A percentile compares a stretch with the other conserved stretches of the same genome.
Conservation (phyloP, 2,113 vertebrate species). For the Tonatia bakeri region DNA sequence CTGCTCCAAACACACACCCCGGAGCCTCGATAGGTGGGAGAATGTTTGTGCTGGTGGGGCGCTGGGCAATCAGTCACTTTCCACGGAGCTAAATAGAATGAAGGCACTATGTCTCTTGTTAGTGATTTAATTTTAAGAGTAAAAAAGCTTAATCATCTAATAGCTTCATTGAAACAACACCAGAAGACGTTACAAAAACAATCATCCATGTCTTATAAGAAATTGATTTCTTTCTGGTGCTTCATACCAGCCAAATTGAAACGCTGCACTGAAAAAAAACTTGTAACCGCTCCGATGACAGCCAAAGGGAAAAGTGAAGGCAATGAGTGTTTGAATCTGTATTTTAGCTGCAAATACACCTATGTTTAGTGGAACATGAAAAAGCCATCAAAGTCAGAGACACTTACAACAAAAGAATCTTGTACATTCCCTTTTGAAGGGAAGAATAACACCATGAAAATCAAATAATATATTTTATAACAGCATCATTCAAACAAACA, state of each 20-base stretch:
- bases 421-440: background rate
- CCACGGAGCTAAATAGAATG: slow-evolving; percentile 69
- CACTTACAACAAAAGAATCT: background rate
- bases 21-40: slow-evolving; percentile 27
- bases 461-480: slow-evolving; percentile 56
- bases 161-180: slow-evolving; percentile 74
- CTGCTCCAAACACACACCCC: slow-evolving; percentile 56
- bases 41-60: background rate
- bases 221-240: slow-evolving; percentile 70
- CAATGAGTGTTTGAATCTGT: slow-evolving; percentile 30
- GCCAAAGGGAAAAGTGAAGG: slow-evolving; percentile 64
- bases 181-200: slow-evolving; percentile 74
- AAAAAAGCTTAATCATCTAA: slow-evolving; percentile 76
- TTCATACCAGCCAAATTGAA: slow-evolving; percentile 66
- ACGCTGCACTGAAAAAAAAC: slow-evolving; percentile 42
- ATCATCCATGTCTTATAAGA: slow-evolving; percentile 68
- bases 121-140: slow-evolving; percentile 77
- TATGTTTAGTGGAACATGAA: slow-evolving; percentile 60
- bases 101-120: slow-evolving; percentile 68
- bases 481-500: background rate
- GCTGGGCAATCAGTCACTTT: slow-evolving; percentile 67
- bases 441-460: slow-evolving; percentile 30
- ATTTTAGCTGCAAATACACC: slow-evolving; percentile 62
- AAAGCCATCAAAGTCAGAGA: slow-evolving; percentile 46
- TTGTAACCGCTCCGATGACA: slow-evolving; percentile 69